Percentiles rank a stretch among this genome's conserved stretches.
These are phyloP conservation scores for Callocephalon fimbriatum DNA, from an alignment of 2,113 vertebrate species.

Conservation along the genomic window DNA sequence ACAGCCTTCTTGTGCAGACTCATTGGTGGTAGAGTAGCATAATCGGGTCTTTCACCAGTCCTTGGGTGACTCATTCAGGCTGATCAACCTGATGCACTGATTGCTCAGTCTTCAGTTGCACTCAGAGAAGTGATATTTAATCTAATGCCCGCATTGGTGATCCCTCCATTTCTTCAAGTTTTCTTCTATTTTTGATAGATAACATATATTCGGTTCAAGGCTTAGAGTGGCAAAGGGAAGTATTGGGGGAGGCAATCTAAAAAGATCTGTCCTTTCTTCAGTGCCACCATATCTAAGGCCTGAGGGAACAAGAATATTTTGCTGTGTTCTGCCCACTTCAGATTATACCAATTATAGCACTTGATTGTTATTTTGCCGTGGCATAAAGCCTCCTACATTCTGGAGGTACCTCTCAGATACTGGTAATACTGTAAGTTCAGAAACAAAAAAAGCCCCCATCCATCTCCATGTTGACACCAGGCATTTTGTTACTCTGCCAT, in stretches of 20 bases:
- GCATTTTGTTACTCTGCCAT: background rate
- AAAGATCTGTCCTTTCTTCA: background rate
- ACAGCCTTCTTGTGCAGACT: background rate
- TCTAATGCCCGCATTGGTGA: background rate
- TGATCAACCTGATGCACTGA: background rate
- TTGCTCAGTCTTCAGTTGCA: background rate
- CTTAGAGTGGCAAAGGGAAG: background rate
- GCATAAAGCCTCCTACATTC: background rate
- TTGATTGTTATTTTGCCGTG: background rate
- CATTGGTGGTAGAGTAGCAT: background rate
- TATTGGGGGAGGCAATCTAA: background rate
- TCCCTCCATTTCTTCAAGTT: background rate
- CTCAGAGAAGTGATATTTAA: background rate
- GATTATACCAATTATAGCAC: background rate
- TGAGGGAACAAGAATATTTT: background rate
- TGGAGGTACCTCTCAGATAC: background rate
- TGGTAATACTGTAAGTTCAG: background rate
- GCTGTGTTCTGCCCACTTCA: background rate
- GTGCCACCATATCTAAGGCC: background rate
- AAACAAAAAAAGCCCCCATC: background rate
- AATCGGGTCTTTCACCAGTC: background rate
- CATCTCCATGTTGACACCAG: background rate
- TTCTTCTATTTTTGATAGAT: background rate
- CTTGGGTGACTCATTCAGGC: background rate
- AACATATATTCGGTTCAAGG: background rate